Percentiles rank a stretch among this genome's conserved stretches.
Evolutionary conservation across 1,140 invertebrate genomes (phyloP).

Genomic region (Drosophila punjabiensis): DNA sequence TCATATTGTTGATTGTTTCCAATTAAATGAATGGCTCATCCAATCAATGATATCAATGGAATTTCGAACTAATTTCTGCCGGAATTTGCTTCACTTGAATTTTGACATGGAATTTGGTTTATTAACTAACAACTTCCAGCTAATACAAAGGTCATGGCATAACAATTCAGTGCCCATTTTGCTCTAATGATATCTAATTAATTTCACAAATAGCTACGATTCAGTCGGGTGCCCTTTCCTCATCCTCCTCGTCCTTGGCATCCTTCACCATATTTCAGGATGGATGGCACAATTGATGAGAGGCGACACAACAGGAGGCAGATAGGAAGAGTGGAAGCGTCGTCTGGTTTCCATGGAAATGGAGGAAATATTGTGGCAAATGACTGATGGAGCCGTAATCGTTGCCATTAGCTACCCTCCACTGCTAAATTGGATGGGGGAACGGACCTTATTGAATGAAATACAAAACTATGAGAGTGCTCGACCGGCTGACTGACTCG

Average conservation of each 20-base stretch:
- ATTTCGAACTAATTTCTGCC: slow-evolving; percentile 15
- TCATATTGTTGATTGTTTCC: neutral
- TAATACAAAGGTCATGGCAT: slow-evolving; percentile 38
- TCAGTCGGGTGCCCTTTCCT: neutral
- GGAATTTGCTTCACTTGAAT: slow-evolving; percentile 9
- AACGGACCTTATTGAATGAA: slow-evolving; percentile 35
- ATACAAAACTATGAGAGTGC: slow-evolving; percentile 44
- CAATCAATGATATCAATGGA: slow-evolving; percentile 14
- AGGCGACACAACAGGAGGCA: neutral
- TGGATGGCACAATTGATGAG: slow-evolving; percentile 16
- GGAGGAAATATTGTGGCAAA: slow-evolving; percentile 38
- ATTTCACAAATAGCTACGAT: slow-evolving; percentile 45
- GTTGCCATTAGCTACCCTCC: slow-evolving; percentile 54
- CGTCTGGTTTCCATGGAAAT: slow-evolving; percentile 36
- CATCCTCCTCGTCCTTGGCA: neutral
- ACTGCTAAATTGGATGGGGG: neutral
- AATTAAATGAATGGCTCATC: neutral
- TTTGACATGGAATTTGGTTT: slow-evolving; percentile 35
- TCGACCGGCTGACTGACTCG: slow-evolving; percentile 19
- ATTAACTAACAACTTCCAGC: slow-evolving; percentile 39
- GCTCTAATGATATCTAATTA: slow-evolving; percentile 56
- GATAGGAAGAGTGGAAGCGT: neutral
- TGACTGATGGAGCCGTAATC: slow-evolving; percentile 57
- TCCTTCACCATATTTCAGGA: neutral
- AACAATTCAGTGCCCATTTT: slow-evolving; percentile 46